These are phyloP conservation scores for Latrodectus elegans DNA, from an alignment of 2,888 invertebrate genomes.

Conservation along the genomic window DNA sequence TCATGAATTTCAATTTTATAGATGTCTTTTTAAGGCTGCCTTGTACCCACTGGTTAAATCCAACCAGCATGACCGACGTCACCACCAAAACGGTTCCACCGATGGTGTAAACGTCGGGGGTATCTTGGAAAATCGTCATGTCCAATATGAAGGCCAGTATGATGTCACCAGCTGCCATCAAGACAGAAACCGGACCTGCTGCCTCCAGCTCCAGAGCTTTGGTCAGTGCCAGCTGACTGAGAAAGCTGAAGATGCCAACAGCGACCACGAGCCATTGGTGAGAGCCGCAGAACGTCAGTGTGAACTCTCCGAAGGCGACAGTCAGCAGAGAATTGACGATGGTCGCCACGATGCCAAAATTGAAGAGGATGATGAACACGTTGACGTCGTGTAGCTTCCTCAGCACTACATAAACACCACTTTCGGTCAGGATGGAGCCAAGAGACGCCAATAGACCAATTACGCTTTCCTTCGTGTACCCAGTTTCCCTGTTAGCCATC, in stretches of 20 bases:
- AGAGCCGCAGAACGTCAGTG: constrained; percentile 87
- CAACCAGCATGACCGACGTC: constrained; percentile 88
- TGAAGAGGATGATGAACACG: constrained; percentile 92
- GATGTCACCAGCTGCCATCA: constrained; percentile 87
- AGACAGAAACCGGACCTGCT: constrained; percentile 94
- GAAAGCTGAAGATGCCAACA: constrained; percentile 71
- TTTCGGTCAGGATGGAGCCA: constrained; percentile 89
- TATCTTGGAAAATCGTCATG: constrained; percentile 88
- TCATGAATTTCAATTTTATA: constrained; percentile 48
- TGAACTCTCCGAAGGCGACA: constrained; percentile 83
- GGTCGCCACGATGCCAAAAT: constrained; percentile 86
- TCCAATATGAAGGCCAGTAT: constrained; percentile 95
- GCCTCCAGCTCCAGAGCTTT: constrained; percentile 91
- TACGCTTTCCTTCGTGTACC: constrained; percentile 74
- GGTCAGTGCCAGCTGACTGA: constrained; percentile 80
- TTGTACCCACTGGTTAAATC: constrained; percentile 88
- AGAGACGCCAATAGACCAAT: constrained; percentile 90
- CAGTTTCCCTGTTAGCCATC: constrained; percentile 73
- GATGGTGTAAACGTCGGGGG: constrained; percentile 87
- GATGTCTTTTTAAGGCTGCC: constrained; percentile 80
- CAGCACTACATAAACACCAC: constrained; percentile 89
- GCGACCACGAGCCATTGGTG: constrained; percentile 85
- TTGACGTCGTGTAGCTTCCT: constrained; percentile 88
- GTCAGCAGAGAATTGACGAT: constrained; percentile 81
- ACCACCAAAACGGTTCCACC: constrained; percentile 88